Evolutionary conservation across 2,797 vertebrate genomes (phyloP).

Genomic region (Cossypha niveicapilla): DNA sequence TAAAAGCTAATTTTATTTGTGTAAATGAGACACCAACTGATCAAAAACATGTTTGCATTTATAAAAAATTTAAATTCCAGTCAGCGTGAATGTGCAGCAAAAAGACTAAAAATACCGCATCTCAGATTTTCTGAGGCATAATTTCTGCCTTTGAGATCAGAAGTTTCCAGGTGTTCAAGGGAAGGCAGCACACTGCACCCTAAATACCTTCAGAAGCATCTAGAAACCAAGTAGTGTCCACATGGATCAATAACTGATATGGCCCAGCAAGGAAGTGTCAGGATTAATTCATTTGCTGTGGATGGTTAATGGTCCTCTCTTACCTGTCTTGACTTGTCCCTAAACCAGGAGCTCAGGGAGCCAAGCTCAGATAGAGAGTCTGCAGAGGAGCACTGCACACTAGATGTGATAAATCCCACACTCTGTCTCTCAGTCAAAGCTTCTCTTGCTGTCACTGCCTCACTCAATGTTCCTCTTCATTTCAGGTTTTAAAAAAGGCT

Average conservation of each 20-base stretch:
- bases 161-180: neutral
- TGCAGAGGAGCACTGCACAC: neutral
- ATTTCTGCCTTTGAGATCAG: neutral
- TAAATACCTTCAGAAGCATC: neutral
- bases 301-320: neutral
- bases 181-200: neutral
- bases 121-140: constrained; percentile 44
- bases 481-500: constrained; percentile 3
- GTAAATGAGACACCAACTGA: constrained; percentile 35
- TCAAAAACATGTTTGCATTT: constrained; percentile 51
- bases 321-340: neutral
- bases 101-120: constrained; percentile 21
- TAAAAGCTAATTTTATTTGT: constrained; percentile 47
- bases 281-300: neutral
- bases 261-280: neutral
- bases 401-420: neutral
- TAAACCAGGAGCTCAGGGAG: neutral
- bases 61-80: constrained; percentile 54
- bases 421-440: neutral
- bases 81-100: constrained; percentile 31
- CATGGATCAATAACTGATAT: neutral
- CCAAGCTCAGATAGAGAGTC: neutral
- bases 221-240: neutral
- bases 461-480: neutral
- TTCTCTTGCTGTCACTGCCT: neutral